phyloP scores from a whole-genome alignment of 2,888 invertebrate genomes.

The Leptinotarsa haldemani region DNA sequence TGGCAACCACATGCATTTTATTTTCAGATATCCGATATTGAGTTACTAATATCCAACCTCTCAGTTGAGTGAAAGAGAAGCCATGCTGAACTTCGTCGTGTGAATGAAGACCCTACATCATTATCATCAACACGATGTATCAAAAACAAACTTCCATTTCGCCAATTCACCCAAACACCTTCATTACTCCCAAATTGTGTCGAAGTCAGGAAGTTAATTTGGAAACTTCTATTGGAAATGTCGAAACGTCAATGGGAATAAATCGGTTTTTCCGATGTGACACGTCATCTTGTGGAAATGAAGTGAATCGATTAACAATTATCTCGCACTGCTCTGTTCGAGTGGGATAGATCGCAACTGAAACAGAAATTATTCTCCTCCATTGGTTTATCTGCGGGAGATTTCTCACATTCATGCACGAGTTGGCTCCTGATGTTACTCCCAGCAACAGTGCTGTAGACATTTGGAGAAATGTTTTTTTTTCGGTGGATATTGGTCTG shows the following conservation, averaged over 20 bases:
- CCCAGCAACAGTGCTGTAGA: not conserved
- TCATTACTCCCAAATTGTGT: not conserved
- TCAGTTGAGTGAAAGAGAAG: too few species aligned
- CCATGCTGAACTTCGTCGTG: too few species aligned
- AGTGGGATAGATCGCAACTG: constrained; percentile 49
- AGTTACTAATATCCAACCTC: too few species aligned
- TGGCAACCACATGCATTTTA: too few species aligned
- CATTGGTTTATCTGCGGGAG: constrained; percentile 54
- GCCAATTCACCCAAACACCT: not conserved
- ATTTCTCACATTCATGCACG: constrained; percentile 55
- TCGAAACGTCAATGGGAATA: not conserved
- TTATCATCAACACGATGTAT: too few species aligned
- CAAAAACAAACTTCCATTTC: too few species aligned
- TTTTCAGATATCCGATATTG: too few species aligned
- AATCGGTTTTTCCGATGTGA: not conserved
- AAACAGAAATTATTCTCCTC: constrained; percentile 55
- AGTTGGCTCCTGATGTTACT: constrained; percentile 16
- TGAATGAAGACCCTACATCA: too few species aligned
- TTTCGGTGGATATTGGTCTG: not conserved
- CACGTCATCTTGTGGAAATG: constrained; percentile 7
- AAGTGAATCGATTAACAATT: constrained; percentile 39
- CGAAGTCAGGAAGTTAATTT: constrained; percentile 6
- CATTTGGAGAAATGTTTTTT: not conserved
- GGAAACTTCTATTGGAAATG: constrained; percentile 3
- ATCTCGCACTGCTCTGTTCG: constrained; percentile 42